Evolutionary conservation across 2,797 vertebrate species (phyloP).

Genomic region (Peromyscus aztecus): DNA sequence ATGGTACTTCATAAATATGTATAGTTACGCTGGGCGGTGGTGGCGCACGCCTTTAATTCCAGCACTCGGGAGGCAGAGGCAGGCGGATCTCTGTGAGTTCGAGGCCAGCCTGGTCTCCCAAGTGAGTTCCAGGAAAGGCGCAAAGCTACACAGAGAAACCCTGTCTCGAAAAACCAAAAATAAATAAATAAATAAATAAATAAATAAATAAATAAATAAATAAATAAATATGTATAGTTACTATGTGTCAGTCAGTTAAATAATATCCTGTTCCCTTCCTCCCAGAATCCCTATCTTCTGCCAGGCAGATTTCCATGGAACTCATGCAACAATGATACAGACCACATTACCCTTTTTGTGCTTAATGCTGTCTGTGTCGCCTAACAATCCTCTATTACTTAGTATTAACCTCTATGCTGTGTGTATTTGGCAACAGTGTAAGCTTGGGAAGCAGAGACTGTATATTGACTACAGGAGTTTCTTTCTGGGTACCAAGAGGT

Average conservation of each 20-base stretch:
- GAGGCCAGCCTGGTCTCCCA: too few species aligned
- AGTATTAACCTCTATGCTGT: slow-evolving; percentile 24
- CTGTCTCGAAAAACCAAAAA: too few species aligned
- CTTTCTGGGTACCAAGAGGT: not conserved
- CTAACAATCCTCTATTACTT: not conserved
- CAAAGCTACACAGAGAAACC: too few species aligned
- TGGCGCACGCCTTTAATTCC: too few species aligned
- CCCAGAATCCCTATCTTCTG: not conserved
- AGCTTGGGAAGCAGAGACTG: not conserved
- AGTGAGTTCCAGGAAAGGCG: too few species aligned
- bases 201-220: too few species aligned
- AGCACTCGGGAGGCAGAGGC: too few species aligned
- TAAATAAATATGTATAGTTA: not conserved
- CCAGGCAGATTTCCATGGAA: not conserved
- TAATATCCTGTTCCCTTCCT: not conserved
- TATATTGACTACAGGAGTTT: not conserved
- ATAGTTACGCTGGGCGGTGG: too few species aligned
- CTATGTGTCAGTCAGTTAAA: not conserved
- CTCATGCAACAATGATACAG: not conserved
- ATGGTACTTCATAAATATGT: not conserved
- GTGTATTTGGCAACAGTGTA: slow-evolving; percentile 1
- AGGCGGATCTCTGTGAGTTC: too few species aligned
- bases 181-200: too few species aligned
- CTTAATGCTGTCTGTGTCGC: not conserved
- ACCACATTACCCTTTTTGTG: not conserved